A percentile compares a stretch with the other conserved stretches of the same genome.
Evolutionary conservation across 1,140 invertebrate genomes (phyloP).

Genomic region (Pachypsylla venusta): DNA sequence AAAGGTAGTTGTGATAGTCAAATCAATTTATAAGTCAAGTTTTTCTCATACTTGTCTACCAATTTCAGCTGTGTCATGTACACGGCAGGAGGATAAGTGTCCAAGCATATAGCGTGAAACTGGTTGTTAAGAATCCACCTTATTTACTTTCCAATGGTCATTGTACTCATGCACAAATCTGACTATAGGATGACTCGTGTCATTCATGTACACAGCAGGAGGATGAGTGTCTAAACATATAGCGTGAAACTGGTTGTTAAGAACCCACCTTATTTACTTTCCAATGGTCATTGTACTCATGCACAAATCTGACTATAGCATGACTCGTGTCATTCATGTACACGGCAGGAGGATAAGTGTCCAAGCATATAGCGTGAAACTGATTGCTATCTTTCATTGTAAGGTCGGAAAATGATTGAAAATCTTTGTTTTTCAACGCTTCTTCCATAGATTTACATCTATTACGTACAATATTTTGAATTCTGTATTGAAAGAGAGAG

Average conservation of each 20-base stretch:
- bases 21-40: too few relatives aligned
- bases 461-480: slow-evolving; percentile 52
- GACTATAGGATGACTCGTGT: slow-evolving; percentile 63
- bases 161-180: slow-evolving; percentile 75
- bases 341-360: slow-evolving; percentile 84
- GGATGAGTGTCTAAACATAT: slow-evolving; percentile 88
- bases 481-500: slow-evolving; percentile 58
- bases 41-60: too few relatives aligned
- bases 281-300: slow-evolving; percentile 57
- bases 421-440: slow-evolving; percentile 40
- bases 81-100: slow-evolving; percentile 84
- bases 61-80: too few relatives aligned
- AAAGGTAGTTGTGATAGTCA: too few relatives aligned
- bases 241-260: slow-evolving; percentile 55
- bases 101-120: slow-evolving; percentile 86
- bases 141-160: too few relatives aligned
- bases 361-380: slow-evolving; percentile 86
- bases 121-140: too few relatives aligned
- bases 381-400: slow-evolving; percentile 98
- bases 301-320: slow-evolving; percentile 61
- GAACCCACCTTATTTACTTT: slow-evolving; percentile 41
- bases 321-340: slow-evolving; percentile 86
- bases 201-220: slow-evolving; percentile 83
- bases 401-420: slow-evolving; percentile 73
- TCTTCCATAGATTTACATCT: slow-evolving; percentile 50